Evolutionary conservation across 2,113 vertebrate species (phyloP).

Genomic region (Aix galericulata): DNA sequence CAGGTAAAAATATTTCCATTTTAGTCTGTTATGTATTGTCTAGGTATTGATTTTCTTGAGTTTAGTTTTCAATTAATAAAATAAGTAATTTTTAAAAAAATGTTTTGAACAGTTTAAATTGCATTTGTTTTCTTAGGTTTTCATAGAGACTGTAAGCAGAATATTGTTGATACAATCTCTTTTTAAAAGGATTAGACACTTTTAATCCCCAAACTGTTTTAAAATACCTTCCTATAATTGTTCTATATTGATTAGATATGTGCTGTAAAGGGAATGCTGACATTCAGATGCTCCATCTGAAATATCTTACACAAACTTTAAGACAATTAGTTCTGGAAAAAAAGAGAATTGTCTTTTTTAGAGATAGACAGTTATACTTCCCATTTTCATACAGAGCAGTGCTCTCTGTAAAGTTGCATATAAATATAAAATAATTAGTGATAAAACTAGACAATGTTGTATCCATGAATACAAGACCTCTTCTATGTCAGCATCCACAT

Average conservation of each 20-base stretch:
- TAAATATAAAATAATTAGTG: not conserved
- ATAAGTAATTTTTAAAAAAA: not conserved
- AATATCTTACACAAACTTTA: not conserved
- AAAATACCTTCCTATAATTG: accelerated
- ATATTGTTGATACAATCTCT: not conserved
- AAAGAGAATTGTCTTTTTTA: not conserved
- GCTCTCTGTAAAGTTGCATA: not conserved
- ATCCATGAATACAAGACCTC: not conserved
- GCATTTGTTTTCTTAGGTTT: not conserved
- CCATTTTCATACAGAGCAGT: not conserved
- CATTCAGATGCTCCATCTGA: not conserved
- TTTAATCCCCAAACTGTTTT: not conserved
- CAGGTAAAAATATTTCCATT: not conserved
- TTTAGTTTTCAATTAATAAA: not conserved
- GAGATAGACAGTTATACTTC: not conserved
- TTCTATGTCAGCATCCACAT: not conserved
- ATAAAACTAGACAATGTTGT: not conserved
- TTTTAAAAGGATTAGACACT: not conserved
- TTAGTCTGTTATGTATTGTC: not conserved
- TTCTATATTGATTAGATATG: not conserved
- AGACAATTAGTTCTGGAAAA: not conserved
- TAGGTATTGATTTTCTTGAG: not conserved
- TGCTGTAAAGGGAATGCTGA: not conserved
- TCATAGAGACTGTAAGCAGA: not conserved
- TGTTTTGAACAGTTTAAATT: not conserved